phyloP scores from a whole-genome alignment of 2,113 vertebrate species.

The Siphamia tubifer region DNA sequence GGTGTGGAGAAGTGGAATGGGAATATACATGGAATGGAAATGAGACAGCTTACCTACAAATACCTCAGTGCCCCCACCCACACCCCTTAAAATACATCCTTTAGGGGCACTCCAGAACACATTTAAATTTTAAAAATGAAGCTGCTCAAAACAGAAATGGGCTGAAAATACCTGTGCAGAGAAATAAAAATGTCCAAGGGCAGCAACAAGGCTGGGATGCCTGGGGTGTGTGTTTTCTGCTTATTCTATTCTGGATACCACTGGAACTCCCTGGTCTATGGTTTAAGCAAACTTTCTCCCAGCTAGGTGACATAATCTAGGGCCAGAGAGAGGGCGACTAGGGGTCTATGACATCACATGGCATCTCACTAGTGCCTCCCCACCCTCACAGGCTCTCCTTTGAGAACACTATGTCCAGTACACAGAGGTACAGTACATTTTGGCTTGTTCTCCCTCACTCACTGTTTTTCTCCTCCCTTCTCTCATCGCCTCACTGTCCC shows the following conservation, averaged over 20 bases:
- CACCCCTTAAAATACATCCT: slow-evolving; percentile 33
- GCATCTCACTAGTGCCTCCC: slow-evolving; percentile 11
- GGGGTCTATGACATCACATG: slow-evolving; percentile 63
- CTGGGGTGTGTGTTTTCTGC: neutral
- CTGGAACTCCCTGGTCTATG: slow-evolving; percentile 11
- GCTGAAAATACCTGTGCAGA: slow-evolving; percentile 22
- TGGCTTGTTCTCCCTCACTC: slow-evolving; percentile 52
- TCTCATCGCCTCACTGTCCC: slow-evolving; percentile 28
- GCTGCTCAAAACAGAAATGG: slow-evolving; percentile 21
- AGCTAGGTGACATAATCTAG: slow-evolving; percentile 61
- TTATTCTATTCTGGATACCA: slow-evolving; percentile 12
- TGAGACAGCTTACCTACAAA: slow-evolving; percentile 69
- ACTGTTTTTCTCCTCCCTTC: slow-evolving; percentile 17
- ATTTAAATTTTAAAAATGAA: slow-evolving; percentile 46
- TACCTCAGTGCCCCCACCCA: slow-evolving; percentile 30
- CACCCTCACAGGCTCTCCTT: slow-evolving; percentile 29
- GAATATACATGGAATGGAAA: slow-evolving; percentile 57
- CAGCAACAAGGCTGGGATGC: neutral
- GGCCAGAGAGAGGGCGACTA: slow-evolving; percentile 36
- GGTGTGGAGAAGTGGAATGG: slow-evolving; percentile 26
- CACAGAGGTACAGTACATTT: slow-evolving; percentile 58
- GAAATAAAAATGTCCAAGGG: slow-evolving; percentile 10
- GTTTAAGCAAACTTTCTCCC: slow-evolving; percentile 16
- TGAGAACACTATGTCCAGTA: slow-evolving; percentile 69
- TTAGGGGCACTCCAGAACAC: slow-evolving; percentile 15